Conservation (phyloP, 2,888 invertebrate genomes). For the Laothoe populi region DNA sequence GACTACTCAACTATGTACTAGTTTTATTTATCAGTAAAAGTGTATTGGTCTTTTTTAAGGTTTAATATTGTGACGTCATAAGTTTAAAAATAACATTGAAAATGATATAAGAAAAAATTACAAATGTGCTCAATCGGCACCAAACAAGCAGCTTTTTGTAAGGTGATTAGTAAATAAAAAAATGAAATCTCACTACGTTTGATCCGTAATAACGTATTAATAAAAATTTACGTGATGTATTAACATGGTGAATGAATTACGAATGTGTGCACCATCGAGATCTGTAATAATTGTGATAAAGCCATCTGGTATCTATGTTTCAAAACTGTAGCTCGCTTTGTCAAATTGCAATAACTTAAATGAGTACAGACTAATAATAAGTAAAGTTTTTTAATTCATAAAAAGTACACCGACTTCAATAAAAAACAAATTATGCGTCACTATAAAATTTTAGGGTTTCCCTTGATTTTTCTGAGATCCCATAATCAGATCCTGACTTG, state of each 20-base stretch:
- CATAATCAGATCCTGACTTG: no score
- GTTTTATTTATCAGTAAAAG: background rate
- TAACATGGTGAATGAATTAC: background rate
- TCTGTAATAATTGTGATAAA: background rate
- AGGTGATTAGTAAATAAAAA: conserved; percentile 14
- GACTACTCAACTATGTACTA: background rate
- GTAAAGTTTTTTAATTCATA: no score
- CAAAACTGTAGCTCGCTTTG: background rate
- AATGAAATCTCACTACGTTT: conserved; percentile 55
- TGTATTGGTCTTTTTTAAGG: background rate
- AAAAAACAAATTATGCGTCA: no score
- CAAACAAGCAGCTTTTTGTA: conserved; percentile 20
- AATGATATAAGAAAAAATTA: background rate
- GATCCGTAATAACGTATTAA: conserved; percentile 17
- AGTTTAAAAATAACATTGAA: background rate
- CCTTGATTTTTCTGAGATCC: no score
- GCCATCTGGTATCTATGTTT: background rate
- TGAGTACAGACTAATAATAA: no score
- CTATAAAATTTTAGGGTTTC: no score
- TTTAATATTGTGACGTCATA: background rate
- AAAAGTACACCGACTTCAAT: no score
- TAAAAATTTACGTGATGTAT: conserved; percentile 17
- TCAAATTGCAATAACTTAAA: no score
- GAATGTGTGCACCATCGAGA: conserved; percentile 11
- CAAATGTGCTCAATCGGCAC: conserved; percentile 11